A percentile compares a stretch with the other conserved stretches of the same genome.
Conservation (phyloP, 2,113 vertebrate genomes). For the Psilopsiagon aurifrons region DNA sequence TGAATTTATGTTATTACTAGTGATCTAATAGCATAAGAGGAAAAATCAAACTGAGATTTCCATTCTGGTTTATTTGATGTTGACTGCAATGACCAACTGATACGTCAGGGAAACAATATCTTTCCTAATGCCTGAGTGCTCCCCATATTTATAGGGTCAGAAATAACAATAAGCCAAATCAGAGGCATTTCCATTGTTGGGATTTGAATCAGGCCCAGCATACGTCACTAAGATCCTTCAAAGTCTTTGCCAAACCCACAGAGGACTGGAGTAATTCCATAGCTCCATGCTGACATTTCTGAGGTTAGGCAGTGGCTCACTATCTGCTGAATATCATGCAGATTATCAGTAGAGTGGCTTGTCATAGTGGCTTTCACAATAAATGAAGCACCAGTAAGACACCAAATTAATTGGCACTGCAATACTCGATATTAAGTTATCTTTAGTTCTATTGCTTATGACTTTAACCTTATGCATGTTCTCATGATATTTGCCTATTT, state of each 20-base stretch:
- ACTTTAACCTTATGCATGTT: background rate
- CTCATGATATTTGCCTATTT: background rate
- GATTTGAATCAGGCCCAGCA: conserved; percentile 21
- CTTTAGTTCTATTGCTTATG: background rate
- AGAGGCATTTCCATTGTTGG: conserved; percentile 42
- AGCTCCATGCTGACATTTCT: conserved; percentile 32
- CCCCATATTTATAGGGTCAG: conserved; percentile 33
- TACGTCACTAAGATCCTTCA: conserved; percentile 32
- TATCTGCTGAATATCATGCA: conserved; percentile 28
- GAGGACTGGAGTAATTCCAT: conserved; percentile 29
- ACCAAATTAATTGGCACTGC: background rate
- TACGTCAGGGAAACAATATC: background rate
- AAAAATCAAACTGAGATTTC: conserved; percentile 15
- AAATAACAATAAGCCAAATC: conserved; percentile 37
- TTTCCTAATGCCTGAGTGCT: background rate
- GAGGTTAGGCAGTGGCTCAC: conserved; percentile 22
- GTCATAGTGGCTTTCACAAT: background rate
- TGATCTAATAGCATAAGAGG: background rate
- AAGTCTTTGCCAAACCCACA: conserved; percentile 49
- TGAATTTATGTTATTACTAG: background rate
- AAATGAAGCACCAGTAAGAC: background rate
- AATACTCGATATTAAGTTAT: background rate
- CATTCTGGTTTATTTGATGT: conserved; percentile 13
- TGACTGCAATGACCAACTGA: background rate
- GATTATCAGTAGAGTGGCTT: conserved; percentile 15